Conservation (phyloP, 2,113 vertebrate genomes). For the Gallinago media region DNA sequence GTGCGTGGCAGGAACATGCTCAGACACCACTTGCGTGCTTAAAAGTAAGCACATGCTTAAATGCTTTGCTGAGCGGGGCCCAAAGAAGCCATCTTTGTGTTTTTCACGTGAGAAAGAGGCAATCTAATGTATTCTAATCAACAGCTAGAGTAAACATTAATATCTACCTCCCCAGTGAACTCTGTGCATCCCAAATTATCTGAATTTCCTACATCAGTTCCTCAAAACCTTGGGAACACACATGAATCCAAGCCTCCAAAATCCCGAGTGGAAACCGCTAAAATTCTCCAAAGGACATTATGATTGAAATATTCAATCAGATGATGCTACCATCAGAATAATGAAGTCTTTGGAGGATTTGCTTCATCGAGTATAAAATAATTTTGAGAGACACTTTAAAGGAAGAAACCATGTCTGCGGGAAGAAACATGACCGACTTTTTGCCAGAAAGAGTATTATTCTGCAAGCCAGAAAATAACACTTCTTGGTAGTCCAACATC, state of each 20-base stretch:
- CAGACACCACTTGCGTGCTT: accelerated
- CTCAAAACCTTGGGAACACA: conserved; percentile 32
- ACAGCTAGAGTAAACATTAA: conserved; percentile 16
- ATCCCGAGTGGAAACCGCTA: conserved; percentile 23
- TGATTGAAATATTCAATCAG: conserved; percentile 81
- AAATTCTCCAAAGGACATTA: conserved; percentile 52
- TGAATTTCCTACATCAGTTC: conserved; percentile 1
- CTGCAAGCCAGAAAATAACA: conserved; percentile 62
- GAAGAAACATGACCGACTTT: conserved; percentile 61
- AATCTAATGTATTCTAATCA: conserved; percentile 24
- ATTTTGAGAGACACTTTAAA: conserved; percentile 75
- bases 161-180: conserved; percentile 30
- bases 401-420: conserved; percentile 63
- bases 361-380: conserved; percentile 77
- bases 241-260: neutral
- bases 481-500: conserved; percentile 67
- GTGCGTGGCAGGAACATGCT: accelerated
- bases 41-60: neutral
- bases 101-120: neutral
- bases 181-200: conserved; percentile 18
- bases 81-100: neutral
- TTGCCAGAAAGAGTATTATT: conserved; percentile 74
- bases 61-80: neutral
- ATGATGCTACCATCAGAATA: conserved; percentile 76
- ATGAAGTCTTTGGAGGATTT: conserved; percentile 75